phyloP scores from a whole-genome alignment of 2,888 invertebrate genomes.

The Rambutsinella grinnellia region DNA sequence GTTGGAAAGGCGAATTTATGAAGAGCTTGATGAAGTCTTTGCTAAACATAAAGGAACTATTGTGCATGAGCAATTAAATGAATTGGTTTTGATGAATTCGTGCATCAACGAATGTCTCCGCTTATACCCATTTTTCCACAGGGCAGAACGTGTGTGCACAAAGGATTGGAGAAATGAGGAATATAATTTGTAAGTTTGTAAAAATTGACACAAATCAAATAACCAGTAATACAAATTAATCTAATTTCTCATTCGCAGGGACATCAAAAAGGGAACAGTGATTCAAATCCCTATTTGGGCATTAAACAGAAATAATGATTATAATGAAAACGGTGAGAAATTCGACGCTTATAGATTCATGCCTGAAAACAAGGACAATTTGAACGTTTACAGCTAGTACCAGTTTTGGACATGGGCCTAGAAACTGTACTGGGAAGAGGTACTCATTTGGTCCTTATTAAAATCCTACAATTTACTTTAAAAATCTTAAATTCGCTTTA shows the following conservation, averaged over 20 bases:
- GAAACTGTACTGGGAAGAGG: slow-evolving; percentile 40
- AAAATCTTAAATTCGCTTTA: too few relatives aligned
- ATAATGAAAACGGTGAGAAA: slow-evolving; percentile 51
- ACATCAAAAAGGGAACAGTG: slow-evolving; percentile 45
- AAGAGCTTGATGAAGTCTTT: slow-evolving; percentile 57
- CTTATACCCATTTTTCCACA: slow-evolving; percentile 54
- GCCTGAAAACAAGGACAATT: slow-evolving; percentile 55
- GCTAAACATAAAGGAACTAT: slow-evolving; percentile 53
- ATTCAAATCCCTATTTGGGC: slow-evolving; percentile 59
- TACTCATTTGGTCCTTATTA: too few relatives aligned
- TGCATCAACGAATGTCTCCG: slow-evolving; percentile 58
- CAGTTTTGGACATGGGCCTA: slow-evolving; percentile 49
- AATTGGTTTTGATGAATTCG: slow-evolving; percentile 57
- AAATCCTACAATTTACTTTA: too few relatives aligned
- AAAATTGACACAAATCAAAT: too few relatives aligned
- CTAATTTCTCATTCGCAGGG: too few relatives aligned
- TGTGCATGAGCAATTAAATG: slow-evolving; percentile 53
- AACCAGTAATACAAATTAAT: too few relatives aligned
- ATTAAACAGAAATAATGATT: slow-evolving; percentile 49
- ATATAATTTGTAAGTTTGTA: slow-evolving; percentile 28
- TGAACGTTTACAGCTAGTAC: slow-evolving; percentile 52
- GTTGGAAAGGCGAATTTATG: slow-evolving; percentile 43
- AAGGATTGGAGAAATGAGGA: slow-evolving; percentile 58
- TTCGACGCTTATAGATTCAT: slow-evolving; percentile 62
- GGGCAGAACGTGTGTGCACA: slow-evolving; percentile 60